phyloP scores from a whole-genome alignment of 1,140 invertebrate species.

The Bombus sylvicola region DNA sequence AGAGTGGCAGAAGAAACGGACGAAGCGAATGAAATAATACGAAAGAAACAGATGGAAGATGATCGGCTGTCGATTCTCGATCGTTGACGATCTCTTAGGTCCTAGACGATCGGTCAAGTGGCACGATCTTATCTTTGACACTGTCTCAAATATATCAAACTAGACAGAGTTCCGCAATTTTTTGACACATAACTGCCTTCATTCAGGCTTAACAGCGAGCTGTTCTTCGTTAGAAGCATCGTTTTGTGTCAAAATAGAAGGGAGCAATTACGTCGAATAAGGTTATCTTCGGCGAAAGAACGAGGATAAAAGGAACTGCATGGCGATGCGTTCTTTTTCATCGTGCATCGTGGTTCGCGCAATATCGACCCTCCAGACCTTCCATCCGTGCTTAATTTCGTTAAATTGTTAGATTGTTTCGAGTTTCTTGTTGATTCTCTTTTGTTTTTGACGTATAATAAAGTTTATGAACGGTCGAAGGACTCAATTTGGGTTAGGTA shows the following conservation, averaged over 20 bases:
- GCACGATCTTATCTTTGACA: constrained; percentile 37
- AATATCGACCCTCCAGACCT: background rate
- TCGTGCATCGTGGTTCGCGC: background rate
- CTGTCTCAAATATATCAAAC: constrained; percentile 31
- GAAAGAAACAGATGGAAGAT: background rate
- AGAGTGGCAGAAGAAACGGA: constrained; percentile 11
- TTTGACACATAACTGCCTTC: constrained; percentile 6
- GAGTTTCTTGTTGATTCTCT: background rate
- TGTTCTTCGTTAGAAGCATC: constrained; percentile 10
- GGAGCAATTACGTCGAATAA: constrained; percentile 22
- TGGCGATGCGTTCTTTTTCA: background rate
- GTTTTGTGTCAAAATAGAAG: constrained; percentile 17
- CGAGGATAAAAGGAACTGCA: background rate
- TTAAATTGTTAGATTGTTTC: background rate
- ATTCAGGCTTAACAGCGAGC: background rate
- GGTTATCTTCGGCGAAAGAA: background rate
- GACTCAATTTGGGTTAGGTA: background rate
- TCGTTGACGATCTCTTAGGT: constrained; percentile 17
- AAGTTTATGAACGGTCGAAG: background rate
- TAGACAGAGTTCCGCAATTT: constrained; percentile 2
- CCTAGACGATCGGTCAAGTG: constrained; percentile 30
- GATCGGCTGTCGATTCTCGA: constrained; percentile 30
- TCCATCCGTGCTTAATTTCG: background rate
- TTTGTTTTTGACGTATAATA: background rate
- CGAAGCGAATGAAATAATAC: constrained; percentile 20